Percentiles rank a stretch among this genome's conserved stretches.
Evolutionary conservation across 2,797 vertebrate species (phyloP).

Genomic region (Leuciscus waleckii): DNA sequence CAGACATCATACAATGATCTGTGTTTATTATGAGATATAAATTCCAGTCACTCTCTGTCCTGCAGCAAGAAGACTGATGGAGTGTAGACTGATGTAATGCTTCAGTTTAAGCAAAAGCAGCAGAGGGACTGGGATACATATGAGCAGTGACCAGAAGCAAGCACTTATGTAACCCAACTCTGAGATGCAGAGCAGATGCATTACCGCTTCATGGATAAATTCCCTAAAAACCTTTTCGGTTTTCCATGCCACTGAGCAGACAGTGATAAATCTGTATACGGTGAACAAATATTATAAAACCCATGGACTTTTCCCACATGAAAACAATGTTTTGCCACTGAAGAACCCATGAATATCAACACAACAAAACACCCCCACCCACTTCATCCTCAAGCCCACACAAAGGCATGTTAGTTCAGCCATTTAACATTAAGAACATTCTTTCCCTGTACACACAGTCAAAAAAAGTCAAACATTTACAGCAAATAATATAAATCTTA

Average conservation of each 20-base stretch:
- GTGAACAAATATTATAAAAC: neutral
- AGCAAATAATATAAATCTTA: neutral
- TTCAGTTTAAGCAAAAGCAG: constrained; percentile 7
- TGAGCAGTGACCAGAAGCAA: constrained; percentile 51
- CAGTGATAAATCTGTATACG: neutral
- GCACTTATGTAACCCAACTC: constrained; percentile 39
- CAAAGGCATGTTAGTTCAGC: neutral
- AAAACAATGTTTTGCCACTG: neutral
- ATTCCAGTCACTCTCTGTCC: neutral
- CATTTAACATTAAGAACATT: neutral
- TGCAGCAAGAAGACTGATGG: neutral
- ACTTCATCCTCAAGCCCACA: neutral
- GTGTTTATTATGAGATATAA: neutral
- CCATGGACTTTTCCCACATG: neutral
- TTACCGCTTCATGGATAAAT: constrained; percentile 24
- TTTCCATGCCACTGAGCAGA: constrained; percentile 34
- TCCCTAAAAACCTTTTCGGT: constrained; percentile 15
- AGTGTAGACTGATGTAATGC: neutral
- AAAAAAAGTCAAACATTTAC: neutral
- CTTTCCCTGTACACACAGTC: neutral
- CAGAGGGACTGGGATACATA: constrained; percentile 15
- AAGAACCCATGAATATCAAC: neutral
- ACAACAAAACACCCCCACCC: neutral
- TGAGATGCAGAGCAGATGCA: constrained; percentile 40
- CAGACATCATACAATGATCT: neutral